These are phyloP conservation scores for Hozukius guyotensis DNA, from an alignment of 2,797 vertebrate genomes.

Conservation along the genomic window DNA sequence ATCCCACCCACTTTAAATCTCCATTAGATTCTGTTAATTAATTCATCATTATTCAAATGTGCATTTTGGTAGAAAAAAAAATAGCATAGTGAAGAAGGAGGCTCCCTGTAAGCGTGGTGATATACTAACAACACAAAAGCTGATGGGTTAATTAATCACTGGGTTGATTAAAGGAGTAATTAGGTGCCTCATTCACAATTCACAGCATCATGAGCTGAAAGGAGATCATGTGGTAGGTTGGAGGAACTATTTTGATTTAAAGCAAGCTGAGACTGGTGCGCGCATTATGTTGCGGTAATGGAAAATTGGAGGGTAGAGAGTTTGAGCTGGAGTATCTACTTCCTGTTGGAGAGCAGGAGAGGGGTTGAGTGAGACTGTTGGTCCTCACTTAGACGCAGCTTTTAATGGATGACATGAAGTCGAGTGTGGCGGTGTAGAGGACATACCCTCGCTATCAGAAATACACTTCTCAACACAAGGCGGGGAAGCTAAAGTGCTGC, in stretches of 20 bases:
- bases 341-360: slow-evolving; percentile 24
- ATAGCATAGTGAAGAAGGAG: slow-evolving; percentile 65
- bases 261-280: slow-evolving; percentile 29
- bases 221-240: slow-evolving; percentile 65
- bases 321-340: not conserved
- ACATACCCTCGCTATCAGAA: slow-evolving; percentile 39
- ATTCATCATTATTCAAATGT: slow-evolving; percentile 82
- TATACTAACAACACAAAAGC: slow-evolving; percentile 79
- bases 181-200: slow-evolving; percentile 75
- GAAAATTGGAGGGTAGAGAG: slow-evolving; percentile 50
- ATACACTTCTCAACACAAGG: slow-evolving; percentile 41
- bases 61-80: slow-evolving; percentile 59
- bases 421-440: slow-evolving; percentile 29
- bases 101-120: slow-evolving; percentile 67
- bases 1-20: slow-evolving; percentile 82
- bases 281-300: slow-evolving; percentile 53
- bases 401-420: slow-evolving; percentile 41
- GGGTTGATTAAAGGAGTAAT: slow-evolving; percentile 79
- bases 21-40: slow-evolving; percentile 80
- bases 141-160: slow-evolving; percentile 78
- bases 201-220: slow-evolving; percentile 55
- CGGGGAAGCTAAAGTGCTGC: slow-evolving; percentile 39
- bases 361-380: slow-evolving; percentile 9
- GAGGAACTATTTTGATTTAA: slow-evolving; percentile 61
- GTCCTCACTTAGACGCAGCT: slow-evolving; percentile 29